phyloP scores from a whole-genome alignment of 2,888 invertebrate species.

The Hydrotaea diabolus region DNA sequence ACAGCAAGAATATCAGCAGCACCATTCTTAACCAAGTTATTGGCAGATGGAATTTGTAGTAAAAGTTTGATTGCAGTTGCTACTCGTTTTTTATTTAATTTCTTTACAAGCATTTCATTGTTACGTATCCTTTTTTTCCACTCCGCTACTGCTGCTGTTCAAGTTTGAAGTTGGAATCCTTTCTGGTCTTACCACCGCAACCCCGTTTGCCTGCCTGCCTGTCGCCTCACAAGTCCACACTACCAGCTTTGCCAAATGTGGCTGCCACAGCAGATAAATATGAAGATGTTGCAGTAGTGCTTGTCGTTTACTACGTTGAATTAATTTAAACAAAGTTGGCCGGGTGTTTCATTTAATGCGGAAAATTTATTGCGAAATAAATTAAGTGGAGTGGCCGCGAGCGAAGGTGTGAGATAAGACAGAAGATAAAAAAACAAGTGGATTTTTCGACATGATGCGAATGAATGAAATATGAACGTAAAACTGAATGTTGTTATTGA shows the following conservation, averaged over 20 bases:
- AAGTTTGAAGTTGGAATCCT: background rate
- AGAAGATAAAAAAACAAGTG: constrained; percentile 22
- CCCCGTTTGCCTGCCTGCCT: background rate
- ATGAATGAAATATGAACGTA: background rate
- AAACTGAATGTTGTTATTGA: too few species aligned
- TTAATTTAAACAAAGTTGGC: background rate
- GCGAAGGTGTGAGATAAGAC: background rate
- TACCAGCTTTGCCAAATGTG: constrained; percentile 44
- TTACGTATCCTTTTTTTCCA: background rate
- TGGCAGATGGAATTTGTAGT: constrained; percentile 11
- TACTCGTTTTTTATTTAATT: background rate
- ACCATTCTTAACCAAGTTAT: background rate
- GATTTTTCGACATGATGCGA: background rate
- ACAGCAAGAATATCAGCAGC: background rate
- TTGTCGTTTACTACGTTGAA: constrained; percentile 24
- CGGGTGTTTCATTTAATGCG: background rate
- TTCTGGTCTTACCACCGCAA: background rate
- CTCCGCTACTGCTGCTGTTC: background rate
- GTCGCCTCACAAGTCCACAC: background rate
- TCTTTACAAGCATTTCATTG: background rate
- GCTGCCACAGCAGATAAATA: constrained; percentile 27
- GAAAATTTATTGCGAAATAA: constrained; percentile 17
- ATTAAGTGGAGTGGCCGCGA: background rate
- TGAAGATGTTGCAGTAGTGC: background rate
- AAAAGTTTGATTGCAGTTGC: constrained; percentile 28